phyloP scores from a whole-genome alignment of 2,888 invertebrate species.

The Pseudococcus jackbeardsleyi region DNA sequence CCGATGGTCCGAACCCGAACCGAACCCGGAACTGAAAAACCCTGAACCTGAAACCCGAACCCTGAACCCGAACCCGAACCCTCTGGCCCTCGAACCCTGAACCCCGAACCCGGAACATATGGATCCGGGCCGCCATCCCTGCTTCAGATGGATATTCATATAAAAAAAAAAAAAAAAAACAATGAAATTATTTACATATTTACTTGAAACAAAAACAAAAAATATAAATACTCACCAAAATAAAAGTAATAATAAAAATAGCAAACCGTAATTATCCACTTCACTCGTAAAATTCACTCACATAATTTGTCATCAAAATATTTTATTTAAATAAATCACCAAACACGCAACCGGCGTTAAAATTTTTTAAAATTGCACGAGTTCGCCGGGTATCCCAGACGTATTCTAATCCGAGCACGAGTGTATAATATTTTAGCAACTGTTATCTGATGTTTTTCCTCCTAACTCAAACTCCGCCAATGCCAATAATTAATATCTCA shows the following conservation, averaged over 20 bases:
- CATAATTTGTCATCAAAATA: background rate
- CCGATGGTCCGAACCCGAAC: no score
- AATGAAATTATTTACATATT: background rate
- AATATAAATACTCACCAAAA: background rate
- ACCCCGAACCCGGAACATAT: no score
- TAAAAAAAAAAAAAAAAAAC: no score
- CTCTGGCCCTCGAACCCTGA: no score
- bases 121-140: no score
- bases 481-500: conserved; percentile 37
- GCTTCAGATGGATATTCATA: no score
- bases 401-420: conserved; percentile 6
- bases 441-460: conserved; percentile 2
- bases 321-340: background rate
- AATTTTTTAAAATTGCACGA: background rate
- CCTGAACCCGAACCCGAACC: no score
- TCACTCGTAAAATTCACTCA: conserved; percentile 8
- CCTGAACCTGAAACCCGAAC: no score
- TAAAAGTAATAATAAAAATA: background rate
- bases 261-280: background rate
- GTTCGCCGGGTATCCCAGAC: background rate
- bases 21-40: no score
- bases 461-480: conserved; percentile 35
- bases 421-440: conserved; percentile 24
- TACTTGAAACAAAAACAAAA: background rate
- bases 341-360: background rate